Base-by-base conservation (phyloP, 2,797 vertebrate genomes). In the Oryzias dopingdopingensis region DNA sequence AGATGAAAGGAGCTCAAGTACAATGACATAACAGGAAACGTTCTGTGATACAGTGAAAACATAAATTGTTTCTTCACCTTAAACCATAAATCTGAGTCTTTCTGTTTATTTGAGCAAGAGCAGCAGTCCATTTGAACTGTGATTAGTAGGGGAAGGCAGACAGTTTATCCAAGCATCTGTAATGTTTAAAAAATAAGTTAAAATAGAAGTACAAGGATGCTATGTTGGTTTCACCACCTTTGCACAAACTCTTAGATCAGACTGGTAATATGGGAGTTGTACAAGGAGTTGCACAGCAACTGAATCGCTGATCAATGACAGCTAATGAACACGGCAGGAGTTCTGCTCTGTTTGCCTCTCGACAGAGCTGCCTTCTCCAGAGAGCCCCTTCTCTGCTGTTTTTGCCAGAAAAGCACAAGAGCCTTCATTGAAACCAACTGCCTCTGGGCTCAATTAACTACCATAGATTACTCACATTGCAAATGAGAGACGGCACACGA, bases 271-370 rank as follows among this genome's bases (percentile, higher is more conserved):
- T 70, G 58, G 55, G 68, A 70, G 76, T 71, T 59, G 66, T 64
- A 59, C 66, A 70, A 60, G 69, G 61, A 79, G 79, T 52, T 45
- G 70, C 62, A 62, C 72, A 62, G 82, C 65, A 62, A 77, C 76
- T 76, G 83, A 87, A 85, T 85, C 81, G 65, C 75, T 89, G 88
- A 90, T 91, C 90, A 89, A 88, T 91, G 83, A 82, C 82, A 71
- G 77, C 83, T 89, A 90, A 91, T 88, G 88, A 91, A 90, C 85
- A 86, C 65, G 42, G 81, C 71, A 77, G 82, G 86, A 85, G 89
- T 83, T 86, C 76, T 76, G 80, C 84, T 90, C 83, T 71, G 74
- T 84, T 89, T 87, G 79, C 82, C 79, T 77, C 84, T 84, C 74
- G 68, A 85, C 81, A 82, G 81, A 78, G 74, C 70, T 40, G 63